Percentiles rank a stretch among this genome's conserved stretches.
Conservation (phyloP, 2,888 invertebrate genomes). For the Volucella zonaria region DNA sequence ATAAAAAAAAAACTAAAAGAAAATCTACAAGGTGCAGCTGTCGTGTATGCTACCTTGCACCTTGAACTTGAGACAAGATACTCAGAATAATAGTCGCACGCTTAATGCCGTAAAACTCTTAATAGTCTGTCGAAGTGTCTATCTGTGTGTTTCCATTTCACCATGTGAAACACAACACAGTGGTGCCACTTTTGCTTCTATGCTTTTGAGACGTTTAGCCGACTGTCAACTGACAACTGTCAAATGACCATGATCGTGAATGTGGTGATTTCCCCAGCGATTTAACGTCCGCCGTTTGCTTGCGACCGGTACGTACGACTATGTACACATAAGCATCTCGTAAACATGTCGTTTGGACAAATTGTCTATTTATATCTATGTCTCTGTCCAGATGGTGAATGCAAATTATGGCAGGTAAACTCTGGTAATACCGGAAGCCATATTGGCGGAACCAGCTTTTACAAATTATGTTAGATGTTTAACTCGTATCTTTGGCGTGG, state of each 20-base stretch:
- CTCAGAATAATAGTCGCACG: conserved; percentile 41
- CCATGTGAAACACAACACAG: background rate
- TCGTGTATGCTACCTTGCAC: conserved; percentile 51
- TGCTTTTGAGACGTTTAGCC: conserved; percentile 36
- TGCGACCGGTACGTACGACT: background rate
- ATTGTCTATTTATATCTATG: conserved; percentile 8
- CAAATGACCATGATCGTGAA: conserved; percentile 44
- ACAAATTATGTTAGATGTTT: background rate
- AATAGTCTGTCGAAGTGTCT: conserved; percentile 20
- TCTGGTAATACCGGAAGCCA: conserved; percentile 53
- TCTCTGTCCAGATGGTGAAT: conserved; percentile 27
- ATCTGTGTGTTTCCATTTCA: conserved; percentile 12
- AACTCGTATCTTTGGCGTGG: background rate
- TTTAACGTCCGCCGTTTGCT: conserved; percentile 12
- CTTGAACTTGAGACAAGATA: conserved; percentile 72
- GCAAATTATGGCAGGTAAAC: conserved; percentile 34
- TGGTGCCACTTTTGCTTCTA: conserved; percentile 41
- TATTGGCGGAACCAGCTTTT: conserved; percentile 15
- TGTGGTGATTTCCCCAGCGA: conserved; percentile 41
- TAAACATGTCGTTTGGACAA: conserved; percentile 43
- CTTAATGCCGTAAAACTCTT: conserved; percentile 33
- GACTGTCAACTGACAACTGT: conserved; percentile 3
- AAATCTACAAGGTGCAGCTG: conserved; percentile 59
- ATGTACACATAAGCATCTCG: conserved; percentile 10
- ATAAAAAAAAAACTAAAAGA: conserved; percentile 14